These are phyloP conservation scores for Bombycilla garrulus DNA, from an alignment of 2,113 vertebrate species.

Conservation along the genomic window DNA sequence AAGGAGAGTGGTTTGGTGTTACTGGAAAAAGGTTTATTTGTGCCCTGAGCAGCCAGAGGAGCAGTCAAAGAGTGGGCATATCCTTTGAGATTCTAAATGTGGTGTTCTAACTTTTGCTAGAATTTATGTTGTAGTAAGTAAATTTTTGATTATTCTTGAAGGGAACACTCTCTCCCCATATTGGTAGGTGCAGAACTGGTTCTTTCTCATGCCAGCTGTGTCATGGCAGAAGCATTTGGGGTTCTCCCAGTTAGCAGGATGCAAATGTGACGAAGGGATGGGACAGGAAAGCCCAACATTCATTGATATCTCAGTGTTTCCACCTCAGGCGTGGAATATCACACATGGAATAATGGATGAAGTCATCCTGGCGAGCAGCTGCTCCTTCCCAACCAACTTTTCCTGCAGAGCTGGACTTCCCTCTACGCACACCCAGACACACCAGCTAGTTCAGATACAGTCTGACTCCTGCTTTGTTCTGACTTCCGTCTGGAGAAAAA, in stretches of 20 bases:
- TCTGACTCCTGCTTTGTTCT: background rate
- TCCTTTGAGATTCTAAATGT: background rate
- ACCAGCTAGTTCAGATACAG: background rate
- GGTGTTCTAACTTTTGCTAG: background rate
- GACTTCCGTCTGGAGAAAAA: background rate
- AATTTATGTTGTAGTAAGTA: background rate
- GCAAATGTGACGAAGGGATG: background rate
- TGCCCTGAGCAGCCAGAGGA: background rate
- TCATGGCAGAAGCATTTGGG: background rate
- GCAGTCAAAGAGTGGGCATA: background rate
- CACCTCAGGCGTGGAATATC: background rate
- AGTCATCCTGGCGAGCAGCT: background rate
- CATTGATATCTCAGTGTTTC: background rate
- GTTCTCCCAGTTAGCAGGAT: rapidly evolving
- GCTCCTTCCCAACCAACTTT: background rate
- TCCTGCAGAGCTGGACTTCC: background rate
- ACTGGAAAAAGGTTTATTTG: background rate
- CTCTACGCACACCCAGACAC: background rate
- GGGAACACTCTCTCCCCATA: rapidly evolving
- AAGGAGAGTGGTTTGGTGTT: background rate
- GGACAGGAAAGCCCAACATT: background rate
- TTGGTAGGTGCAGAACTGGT: background rate
- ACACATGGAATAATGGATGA: background rate
- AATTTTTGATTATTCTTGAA: background rate
- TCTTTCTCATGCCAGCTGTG: background rate